Evolutionary conservation across 2,113 vertebrate species (phyloP).

Genomic region (Pan troglodytes): DNA sequence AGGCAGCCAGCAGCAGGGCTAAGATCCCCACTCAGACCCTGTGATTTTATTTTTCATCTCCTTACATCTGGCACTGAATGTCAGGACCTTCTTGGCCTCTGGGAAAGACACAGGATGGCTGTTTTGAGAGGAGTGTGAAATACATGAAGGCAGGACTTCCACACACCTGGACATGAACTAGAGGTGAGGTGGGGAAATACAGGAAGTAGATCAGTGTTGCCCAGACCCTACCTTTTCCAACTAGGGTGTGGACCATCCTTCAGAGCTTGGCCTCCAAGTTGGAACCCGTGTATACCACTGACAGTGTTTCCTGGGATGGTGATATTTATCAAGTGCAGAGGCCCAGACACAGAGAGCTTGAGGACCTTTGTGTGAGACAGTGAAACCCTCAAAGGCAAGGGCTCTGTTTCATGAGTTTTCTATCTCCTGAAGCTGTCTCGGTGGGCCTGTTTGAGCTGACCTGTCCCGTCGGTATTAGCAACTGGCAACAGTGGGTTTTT

Average conservation of each 20-base stretch:
- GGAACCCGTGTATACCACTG: accelerated
- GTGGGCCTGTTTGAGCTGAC: neutral
- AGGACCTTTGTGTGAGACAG: neutral
- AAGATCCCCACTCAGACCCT: neutral
- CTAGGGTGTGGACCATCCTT: accelerated
- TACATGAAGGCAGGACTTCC: neutral
- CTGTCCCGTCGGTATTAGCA: neutral
- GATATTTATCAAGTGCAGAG: neutral
- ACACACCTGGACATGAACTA: neutral
- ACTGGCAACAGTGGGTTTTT: neutral
- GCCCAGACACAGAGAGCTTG: too few species aligned
- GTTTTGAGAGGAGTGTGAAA: neutral
- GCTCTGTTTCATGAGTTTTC: neutral
- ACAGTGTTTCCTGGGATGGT: accelerated
- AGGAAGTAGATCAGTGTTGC: neutral
- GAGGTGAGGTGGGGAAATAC: neutral
- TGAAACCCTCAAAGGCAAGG: neutral
- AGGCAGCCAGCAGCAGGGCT: neutral
- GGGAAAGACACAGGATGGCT: neutral
- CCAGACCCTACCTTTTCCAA: accelerated
- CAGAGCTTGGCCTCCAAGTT: neutral
- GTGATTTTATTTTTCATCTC: neutral
- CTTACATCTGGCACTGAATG: neutral
- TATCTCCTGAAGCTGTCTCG: neutral
- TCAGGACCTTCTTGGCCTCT: neutral